Percentiles rank a stretch among this genome's conserved stretches.
These are phyloP conservation scores for Chirona hameri DNA, from an alignment of 2,888 invertebrate species.

Conservation along the genomic window DNA sequence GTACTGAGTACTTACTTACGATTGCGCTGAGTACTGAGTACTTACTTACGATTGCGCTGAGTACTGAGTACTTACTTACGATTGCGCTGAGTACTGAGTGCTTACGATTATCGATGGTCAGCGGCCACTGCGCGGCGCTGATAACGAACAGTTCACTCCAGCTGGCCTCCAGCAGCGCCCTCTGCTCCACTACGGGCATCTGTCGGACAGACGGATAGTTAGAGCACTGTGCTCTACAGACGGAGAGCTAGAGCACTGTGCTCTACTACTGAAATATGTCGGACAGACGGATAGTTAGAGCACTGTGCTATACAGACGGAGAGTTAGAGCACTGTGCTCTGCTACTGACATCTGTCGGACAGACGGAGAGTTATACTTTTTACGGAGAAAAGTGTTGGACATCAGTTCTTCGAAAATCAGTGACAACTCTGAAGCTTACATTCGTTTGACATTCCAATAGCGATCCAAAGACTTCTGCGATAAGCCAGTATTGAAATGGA, in stretches of 20 bases:
- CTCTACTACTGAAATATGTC: constrained; percentile 48
- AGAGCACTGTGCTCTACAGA: too few species aligned
- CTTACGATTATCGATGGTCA: constrained; percentile 68
- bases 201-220: background rate
- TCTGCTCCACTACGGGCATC: constrained; percentile 56
- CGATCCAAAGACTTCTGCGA: too few species aligned
- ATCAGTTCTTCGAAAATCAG: too few species aligned
- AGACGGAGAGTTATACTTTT: background rate
- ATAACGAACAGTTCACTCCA: constrained; percentile 81
- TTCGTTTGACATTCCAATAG: too few species aligned
- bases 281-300: background rate
- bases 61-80: too few species aligned
- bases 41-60: too few species aligned
- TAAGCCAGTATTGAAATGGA: too few species aligned
- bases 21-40: too few species aligned
- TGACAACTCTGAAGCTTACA: too few species aligned
- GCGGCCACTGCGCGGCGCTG: constrained; percentile 75
- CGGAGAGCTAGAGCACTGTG: constrained; percentile 58
- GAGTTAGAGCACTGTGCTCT: constrained; percentile 63
- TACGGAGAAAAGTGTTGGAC: constrained; percentile 46
- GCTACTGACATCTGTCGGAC: background rate
- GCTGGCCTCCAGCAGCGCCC: constrained; percentile 66
- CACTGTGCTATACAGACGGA: too few species aligned
- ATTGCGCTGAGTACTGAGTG: too few species aligned
- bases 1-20: too few species aligned